Base-by-base conservation (phyloP, 2,797 vertebrate genomes). In the Cynodonichthys magdalenae region DNA sequence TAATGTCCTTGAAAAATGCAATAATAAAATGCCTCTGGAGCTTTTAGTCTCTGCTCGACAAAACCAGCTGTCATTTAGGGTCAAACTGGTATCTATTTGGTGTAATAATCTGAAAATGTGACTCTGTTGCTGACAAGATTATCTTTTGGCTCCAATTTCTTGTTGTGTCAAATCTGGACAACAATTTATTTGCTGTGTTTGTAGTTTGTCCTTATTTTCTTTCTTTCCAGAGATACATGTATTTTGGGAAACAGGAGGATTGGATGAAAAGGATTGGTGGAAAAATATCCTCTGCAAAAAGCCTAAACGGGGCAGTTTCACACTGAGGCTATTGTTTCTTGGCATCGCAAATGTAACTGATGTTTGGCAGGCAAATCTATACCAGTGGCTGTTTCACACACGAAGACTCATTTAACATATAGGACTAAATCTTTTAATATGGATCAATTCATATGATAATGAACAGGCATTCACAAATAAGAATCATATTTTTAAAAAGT, bases 341-440 rank as follows among this genome's bases (percentile, higher is more conserved):
- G 84, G 85, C 87, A 79, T 53, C 64, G 75, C 80, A 82, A 82
- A 70, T 83, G 71, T 81, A 79, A 85, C 83, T 76, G 61, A 83
- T 85, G 86, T 90, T 90, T 90, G 89, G 88, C 87, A 86, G 74
- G 66, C 72, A 45, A 54, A 69, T 65, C 66, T 65, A 70, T 62
- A 73, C 59, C 80, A 81, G 66, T 78, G 79, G 79, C 74, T 71
- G 69, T 66, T 56, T 48, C 60, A 60, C 74, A 71, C 64, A 70
- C 18, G 50, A 56, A 75, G 63, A 71, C 69, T 73, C 44, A 80
- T 61, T 69, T 63, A 64, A 55, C 39, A 55, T 17, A 44, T 34
- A 34, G 6, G 2, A 10, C 3, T 9, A 56, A n/a, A 56, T 55
- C 1, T 3, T 39, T 39, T 12, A 12, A 39, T 39, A 12, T 12